A percentile compares a stretch with the other conserved stretches of the same genome.
Conservation (phyloP, 2,797 vertebrate genomes). For the Acridotheres tristis region DNA sequence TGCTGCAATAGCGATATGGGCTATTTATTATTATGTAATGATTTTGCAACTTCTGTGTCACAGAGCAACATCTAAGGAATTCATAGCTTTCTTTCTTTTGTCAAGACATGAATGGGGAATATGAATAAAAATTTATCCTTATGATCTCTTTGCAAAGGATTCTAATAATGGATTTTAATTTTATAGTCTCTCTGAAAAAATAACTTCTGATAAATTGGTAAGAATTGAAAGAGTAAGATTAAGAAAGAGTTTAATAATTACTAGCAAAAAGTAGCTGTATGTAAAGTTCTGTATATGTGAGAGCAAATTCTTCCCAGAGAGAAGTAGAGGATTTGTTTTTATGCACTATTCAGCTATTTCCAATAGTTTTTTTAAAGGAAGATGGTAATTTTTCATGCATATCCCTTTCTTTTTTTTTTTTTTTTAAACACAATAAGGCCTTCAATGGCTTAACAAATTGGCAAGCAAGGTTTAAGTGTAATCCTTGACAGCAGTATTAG, state of each 20-base stretch:
- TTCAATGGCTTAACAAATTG: neutral
- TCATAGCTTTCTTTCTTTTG: neutral
- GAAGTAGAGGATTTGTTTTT: neutral
- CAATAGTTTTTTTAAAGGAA: neutral
- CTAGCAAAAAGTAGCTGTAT: neutral
- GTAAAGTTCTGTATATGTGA: fast-evolving
- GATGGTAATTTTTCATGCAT: neutral
- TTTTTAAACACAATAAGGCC: neutral
- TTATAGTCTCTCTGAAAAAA: neutral
- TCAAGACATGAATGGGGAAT: neutral
- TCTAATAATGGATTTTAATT: neutral
- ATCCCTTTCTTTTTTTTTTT: neutral
- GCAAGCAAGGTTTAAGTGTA: neutral
- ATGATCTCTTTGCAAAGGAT: neutral
- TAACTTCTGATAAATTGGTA: neutral
- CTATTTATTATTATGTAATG: neutral
- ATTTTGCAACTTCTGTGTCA: neutral
- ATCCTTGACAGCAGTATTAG: neutral
- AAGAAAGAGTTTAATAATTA: neutral
- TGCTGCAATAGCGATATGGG: neutral
- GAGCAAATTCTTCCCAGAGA: neutral
- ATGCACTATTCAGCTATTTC: neutral
- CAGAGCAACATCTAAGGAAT: neutral
- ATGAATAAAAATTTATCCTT: neutral
- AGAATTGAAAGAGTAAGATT: neutral